phyloP scores from a whole-genome alignment of 2,797 vertebrate genomes.

The Sebastes melanostomus region DNA sequence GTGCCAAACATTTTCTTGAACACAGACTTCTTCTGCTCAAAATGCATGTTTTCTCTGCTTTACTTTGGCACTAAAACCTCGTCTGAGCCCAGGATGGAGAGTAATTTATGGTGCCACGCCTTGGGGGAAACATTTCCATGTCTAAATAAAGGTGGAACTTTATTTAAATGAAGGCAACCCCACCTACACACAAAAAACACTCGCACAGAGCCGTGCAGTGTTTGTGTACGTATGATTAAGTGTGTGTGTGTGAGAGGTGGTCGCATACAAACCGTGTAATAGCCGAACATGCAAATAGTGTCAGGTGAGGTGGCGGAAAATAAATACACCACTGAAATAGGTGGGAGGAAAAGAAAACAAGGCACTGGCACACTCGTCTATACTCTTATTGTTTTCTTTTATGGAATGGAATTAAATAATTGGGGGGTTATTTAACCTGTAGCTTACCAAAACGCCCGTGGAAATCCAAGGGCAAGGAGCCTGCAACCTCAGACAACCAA shows the following conservation, averaged over 20 bases:
- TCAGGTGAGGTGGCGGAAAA: conserved; percentile 42
- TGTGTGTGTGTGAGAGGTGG: conserved; percentile 13
- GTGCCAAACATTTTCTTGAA: not conserved
- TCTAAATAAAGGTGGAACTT: conserved; percentile 63
- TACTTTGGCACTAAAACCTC: conserved; percentile 20
- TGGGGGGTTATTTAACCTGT: conserved; percentile 19
- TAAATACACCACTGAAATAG: conserved; percentile 53
- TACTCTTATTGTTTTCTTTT: conserved; percentile 32
- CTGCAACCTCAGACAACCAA: conserved; percentile 59
- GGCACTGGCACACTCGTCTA: conserved; percentile 7
- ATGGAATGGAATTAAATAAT: not conserved
- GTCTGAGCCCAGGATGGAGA: conserved; percentile 7
- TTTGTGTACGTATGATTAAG: conserved; percentile 8
- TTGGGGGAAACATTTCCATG: conserved; percentile 42
- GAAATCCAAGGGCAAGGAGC: conserved; percentile 40
- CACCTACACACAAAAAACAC: conserved; percentile 13
- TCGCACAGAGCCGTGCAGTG: conserved; percentile 26
- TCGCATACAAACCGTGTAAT: conserved; percentile 32
- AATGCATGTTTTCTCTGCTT: conserved; percentile 24
- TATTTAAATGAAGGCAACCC: conserved; percentile 59
- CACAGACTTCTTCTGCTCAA: not conserved
- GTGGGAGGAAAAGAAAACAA: conserved; percentile 29
- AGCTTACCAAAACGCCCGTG: conserved; percentile 36
- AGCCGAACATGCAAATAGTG: conserved; percentile 45
- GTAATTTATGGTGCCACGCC: conserved; percentile 28